These are phyloP conservation scores for Myanophis thanlyinensis DNA, from an alignment of 2,113 vertebrate species.

Conservation along the genomic window DNA sequence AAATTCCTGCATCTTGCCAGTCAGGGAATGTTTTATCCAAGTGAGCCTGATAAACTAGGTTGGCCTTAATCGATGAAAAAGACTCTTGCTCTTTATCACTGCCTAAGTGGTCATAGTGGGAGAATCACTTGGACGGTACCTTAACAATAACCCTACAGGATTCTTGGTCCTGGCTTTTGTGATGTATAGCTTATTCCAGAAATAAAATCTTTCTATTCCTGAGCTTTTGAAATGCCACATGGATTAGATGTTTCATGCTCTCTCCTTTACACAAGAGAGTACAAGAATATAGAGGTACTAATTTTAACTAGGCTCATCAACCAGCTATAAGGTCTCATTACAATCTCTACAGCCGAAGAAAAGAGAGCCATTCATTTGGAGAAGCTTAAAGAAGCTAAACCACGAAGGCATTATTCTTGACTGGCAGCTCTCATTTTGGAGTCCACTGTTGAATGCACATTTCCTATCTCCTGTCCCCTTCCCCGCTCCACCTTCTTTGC, in stretches of 20 bases:
- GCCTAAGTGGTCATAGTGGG: background rate
- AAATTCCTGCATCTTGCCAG: conserved; percentile 51
- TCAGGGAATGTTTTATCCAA: conserved; percentile 55
- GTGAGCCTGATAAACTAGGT: conserved; percentile 31
- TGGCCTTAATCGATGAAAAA: conserved; percentile 31
- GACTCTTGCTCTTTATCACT: conserved; percentile 14
- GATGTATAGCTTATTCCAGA: background rate
- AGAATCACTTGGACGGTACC: conserved; percentile 3
- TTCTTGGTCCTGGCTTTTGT: background rate
- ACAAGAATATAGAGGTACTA: background rate
- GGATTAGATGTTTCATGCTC: background rate
- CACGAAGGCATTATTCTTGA: conserved; percentile 45
- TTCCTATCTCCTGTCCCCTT: background rate
- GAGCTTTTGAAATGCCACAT: conserved; percentile 25
- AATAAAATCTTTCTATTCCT: conserved; percentile 23
- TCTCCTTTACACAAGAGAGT: background rate
- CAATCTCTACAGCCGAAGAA: conserved; percentile 17
- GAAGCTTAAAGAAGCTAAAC: conserved; percentile 29
- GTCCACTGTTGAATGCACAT: conserved; percentile 9
- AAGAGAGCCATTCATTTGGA: conserved; percentile 22
- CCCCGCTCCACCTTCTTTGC: conserved; percentile 2
- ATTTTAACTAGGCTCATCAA: rapidly evolving
- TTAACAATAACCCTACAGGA: conserved; percentile 43
- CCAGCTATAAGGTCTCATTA: background rate
- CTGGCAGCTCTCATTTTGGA: conserved; percentile 45